A percentile compares a stretch with the other conserved stretches of the same genome.
These are phyloP conservation scores for Argyrosomus regius DNA, from an alignment of 2,797 vertebrate genomes.

Conservation along the genomic window DNA sequence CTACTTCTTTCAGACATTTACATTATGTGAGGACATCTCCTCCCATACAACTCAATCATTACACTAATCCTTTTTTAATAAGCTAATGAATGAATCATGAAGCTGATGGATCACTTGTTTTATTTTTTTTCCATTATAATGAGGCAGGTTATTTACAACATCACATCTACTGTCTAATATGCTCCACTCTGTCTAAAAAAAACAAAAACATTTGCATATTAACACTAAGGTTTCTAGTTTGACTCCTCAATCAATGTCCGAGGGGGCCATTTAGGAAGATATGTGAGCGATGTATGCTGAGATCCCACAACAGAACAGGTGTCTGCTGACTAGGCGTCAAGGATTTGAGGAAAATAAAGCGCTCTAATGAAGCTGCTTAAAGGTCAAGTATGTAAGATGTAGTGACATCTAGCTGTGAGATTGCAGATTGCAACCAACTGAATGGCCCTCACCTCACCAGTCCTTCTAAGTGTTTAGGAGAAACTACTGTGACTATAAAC, in stretches of 20 bases:
- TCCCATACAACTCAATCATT: not conserved
- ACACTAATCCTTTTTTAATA: slow-evolving; percentile 13
- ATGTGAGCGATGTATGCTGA: not conserved
- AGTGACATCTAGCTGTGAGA: too few relatives aligned
- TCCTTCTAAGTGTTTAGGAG: too few relatives aligned
- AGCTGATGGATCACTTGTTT: not conserved
- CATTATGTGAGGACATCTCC: slow-evolving; percentile 1
- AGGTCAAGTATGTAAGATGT: too few relatives aligned
- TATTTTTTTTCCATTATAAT: not conserved
- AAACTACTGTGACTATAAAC: too few relatives aligned
- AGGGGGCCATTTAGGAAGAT: slow-evolving; percentile 1
- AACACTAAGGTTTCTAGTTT: slow-evolving; percentile 5
- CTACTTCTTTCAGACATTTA: slow-evolving; percentile 47
- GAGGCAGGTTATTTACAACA: not conserved
- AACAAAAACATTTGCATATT: not conserved
- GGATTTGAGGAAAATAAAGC: too few relatives aligned
- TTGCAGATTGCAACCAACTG: too few relatives aligned
- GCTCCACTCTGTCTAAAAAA: slow-evolving; percentile 4
- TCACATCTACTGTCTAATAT: slow-evolving; percentile 4
- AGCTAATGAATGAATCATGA: not conserved
- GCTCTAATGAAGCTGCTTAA: too few relatives aligned
- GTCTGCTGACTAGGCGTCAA: not conserved
- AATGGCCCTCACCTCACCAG: too few relatives aligned
- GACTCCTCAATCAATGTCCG: not conserved
- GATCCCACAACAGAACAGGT: not conserved